These are phyloP conservation scores for Tretioscincus oriximinensis DNA, from an alignment of 2,113 vertebrate genomes.

Conservation along the genomic window DNA sequence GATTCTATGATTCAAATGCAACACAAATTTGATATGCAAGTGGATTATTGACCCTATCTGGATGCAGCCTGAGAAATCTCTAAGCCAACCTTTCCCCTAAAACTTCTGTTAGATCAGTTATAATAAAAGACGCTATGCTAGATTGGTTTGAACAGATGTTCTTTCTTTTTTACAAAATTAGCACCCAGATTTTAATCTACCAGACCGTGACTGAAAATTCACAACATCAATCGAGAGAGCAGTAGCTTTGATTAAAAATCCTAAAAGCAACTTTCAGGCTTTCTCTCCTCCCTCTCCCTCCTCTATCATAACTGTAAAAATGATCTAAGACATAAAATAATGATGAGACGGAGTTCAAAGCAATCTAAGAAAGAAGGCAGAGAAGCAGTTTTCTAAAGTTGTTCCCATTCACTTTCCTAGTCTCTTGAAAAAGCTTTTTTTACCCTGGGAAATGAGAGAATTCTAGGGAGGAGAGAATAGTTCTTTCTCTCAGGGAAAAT, in stretches of 20 bases:
- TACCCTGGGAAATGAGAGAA: not conserved
- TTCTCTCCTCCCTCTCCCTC: conserved; percentile 47
- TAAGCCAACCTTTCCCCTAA: too few species aligned
- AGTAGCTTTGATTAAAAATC: conserved; percentile 55
- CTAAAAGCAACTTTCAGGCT: conserved; percentile 39
- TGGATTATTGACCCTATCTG: too few species aligned
- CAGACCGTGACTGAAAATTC: conserved; percentile 51
- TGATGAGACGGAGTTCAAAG: conserved; percentile 63
- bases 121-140: conserved; percentile 28
- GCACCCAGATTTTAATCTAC: conserved; percentile 43
- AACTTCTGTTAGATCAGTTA: not conserved
- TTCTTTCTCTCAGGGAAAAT: conserved; percentile 10
- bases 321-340: conserved; percentile 56
- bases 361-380: conserved; percentile 9
- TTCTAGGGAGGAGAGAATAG: conserved; percentile 6
- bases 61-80: too few species aligned
- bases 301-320: conserved; percentile 47
- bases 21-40: too few species aligned
- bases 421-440: conserved; percentile 6
- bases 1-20: too few species aligned
- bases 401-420: conserved; percentile 13
- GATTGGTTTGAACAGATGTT: conserved; percentile 27
- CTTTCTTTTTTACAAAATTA: conserved; percentile 27
- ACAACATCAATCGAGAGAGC: conserved; percentile 34
- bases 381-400: conserved; percentile 36